Conservation (phyloP, 2,797 vertebrate genomes). For the Philypnodon macrostomus region DNA sequence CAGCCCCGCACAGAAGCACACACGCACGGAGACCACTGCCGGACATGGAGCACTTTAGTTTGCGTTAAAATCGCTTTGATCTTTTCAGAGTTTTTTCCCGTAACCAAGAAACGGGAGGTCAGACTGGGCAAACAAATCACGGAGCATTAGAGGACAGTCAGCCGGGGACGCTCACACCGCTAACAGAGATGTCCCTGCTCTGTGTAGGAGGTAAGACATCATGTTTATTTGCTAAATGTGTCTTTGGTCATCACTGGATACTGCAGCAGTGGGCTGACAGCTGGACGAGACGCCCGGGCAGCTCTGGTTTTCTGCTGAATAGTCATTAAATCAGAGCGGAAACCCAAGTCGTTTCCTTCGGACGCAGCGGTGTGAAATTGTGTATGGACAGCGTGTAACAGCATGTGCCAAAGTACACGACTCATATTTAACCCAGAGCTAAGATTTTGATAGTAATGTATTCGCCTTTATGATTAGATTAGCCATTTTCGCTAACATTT, state of each 20-base stretch:
- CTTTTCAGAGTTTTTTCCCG: neutral
- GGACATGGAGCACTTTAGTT: conserved; percentile 28
- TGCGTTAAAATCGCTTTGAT: conserved; percentile 17
- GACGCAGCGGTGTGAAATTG: neutral
- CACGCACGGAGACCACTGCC: conserved; percentile 2
- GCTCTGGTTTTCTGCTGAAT: conserved; percentile 49
- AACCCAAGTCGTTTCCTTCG: conserved; percentile 6
- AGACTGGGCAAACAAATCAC: conserved; percentile 58
- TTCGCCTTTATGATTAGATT: neutral
- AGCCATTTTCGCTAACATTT: conserved; percentile 3
- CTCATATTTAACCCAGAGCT: neutral
- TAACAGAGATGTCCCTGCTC: conserved; percentile 85
- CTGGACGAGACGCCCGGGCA: conserved; percentile 34
- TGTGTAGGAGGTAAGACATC: conserved; percentile 86
- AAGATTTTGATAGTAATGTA: neutral
- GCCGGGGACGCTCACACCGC: conserved; percentile 62
- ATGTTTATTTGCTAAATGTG: neutral
- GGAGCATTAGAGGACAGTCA: conserved; percentile 71
- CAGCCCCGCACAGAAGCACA: conserved; percentile 34
- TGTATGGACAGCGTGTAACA: neutral
- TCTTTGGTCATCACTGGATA: conserved; percentile 17
- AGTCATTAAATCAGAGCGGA: conserved; percentile 36
- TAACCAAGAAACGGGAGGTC: conserved; percentile 32
- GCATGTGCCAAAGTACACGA: neutral
- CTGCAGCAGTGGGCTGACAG: conserved; percentile 36